A percentile compares a stretch with the other conserved stretches of the same genome.
These are phyloP conservation scores for Drosophila bunnanda DNA, from an alignment of 2,888 invertebrate species.

Conservation along the genomic window DNA sequence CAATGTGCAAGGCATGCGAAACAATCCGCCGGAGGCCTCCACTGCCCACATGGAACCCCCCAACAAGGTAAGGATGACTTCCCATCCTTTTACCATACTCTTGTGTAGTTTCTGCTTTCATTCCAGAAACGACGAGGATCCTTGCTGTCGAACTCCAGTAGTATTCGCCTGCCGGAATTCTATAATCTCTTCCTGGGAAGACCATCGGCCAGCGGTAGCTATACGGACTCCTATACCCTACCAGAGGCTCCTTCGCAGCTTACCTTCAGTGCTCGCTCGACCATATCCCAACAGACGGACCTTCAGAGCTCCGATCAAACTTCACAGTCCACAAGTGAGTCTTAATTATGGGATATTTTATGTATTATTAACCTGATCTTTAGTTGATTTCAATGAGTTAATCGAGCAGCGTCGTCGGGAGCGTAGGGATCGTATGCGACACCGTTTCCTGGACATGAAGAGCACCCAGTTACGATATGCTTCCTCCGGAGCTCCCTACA, in stretches of 20 bases:
- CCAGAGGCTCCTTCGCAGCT: constrained; percentile 11
- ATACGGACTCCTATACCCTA: constrained; percentile 10
- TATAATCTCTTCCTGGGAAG: not conserved
- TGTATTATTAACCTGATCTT: too few relatives aligned
- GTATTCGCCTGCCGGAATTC: not conserved
- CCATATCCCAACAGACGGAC: not conserved
- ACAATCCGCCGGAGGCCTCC: constrained; percentile 93
- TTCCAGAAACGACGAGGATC: not conserved
- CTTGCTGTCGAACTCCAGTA: not conserved
- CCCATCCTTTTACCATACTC: not conserved
- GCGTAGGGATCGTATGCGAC: constrained; percentile 63
- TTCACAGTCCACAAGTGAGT: constrained; percentile 43
- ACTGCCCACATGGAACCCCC: constrained; percentile 89
- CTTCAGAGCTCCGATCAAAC: not conserved
- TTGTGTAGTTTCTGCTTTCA: not conserved
- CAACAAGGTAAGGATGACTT: constrained; percentile 6
- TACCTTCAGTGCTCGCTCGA: not conserved
- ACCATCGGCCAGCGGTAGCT: constrained; percentile 15
- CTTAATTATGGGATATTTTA: not conserved
- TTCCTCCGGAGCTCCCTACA: constrained; percentile 39
- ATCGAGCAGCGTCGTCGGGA: constrained; percentile 68
- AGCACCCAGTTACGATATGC: constrained; percentile 23
- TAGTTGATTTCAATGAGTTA: constrained; percentile 66
- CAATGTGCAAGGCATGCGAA: constrained; percentile 90
- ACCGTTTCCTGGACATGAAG: constrained; percentile 60